Evolutionary conservation across 2,113 vertebrate species (phyloP).

Genomic region (Passer domesticus): DNA sequence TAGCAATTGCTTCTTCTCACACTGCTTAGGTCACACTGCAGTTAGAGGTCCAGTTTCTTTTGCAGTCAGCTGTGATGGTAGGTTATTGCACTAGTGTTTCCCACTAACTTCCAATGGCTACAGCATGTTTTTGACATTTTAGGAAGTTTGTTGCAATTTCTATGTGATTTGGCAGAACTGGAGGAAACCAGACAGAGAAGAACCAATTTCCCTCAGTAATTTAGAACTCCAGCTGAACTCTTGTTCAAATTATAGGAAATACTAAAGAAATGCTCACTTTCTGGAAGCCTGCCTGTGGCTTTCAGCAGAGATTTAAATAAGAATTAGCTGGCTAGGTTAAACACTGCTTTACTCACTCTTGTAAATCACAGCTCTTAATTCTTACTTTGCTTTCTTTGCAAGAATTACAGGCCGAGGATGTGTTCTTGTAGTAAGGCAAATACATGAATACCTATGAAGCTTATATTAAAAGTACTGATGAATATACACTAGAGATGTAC

Average conservation of each 20-base stretch:
- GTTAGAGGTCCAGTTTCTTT: neutral
- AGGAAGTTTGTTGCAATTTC: neutral
- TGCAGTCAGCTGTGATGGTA: neutral
- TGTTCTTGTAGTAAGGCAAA: neutral
- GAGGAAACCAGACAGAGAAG: neutral
- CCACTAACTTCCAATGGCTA: neutral
- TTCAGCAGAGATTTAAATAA: slow-evolving; percentile 26
- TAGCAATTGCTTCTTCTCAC: neutral
- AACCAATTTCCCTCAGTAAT: neutral
- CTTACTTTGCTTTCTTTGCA: neutral
- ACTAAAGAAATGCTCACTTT: neutral
- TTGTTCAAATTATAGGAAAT: neutral
- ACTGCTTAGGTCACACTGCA: neutral
- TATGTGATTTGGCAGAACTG: neutral
- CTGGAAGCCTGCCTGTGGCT: slow-evolving; percentile 9
- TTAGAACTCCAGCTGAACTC: neutral
- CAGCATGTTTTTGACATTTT: neutral
- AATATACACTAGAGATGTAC: neutral
- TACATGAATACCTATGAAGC: neutral
- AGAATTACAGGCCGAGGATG: neutral
- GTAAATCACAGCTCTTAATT: slow-evolving; percentile 16
- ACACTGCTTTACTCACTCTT: neutral
- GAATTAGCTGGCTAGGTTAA: slow-evolving; percentile 19
- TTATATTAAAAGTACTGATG: neutral
- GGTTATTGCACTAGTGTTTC: neutral